These are phyloP conservation scores for Nyctibius bracteatus DNA, from an alignment of 2,113 vertebrate species.

Conservation along the genomic window DNA sequence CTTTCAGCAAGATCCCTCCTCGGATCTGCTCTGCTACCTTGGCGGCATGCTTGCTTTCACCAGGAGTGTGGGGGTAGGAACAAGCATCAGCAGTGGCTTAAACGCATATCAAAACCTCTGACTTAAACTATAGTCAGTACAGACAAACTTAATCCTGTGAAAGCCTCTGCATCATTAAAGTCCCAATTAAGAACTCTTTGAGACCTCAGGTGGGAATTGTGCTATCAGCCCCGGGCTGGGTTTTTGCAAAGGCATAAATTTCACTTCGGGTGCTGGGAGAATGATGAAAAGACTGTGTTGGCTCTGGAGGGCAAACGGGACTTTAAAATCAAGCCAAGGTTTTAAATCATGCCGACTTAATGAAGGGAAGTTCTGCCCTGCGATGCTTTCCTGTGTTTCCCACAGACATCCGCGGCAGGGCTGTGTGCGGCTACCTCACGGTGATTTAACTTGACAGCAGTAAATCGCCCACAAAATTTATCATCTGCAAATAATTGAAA, in stretches of 20 bases:
- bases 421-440: fast-evolving
- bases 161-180: not conserved
- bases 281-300: not conserved
- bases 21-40: not conserved
- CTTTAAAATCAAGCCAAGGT: not conserved
- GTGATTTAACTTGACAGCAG: not conserved
- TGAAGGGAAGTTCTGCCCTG: fast-evolving
- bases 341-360: not conserved
- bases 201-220: not conserved
- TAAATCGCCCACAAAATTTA: not conserved
- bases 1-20: not conserved
- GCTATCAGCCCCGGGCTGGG: not conserved
- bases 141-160: not conserved
- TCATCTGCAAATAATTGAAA: not conserved
- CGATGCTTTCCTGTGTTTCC: not conserved
- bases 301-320: not conserved
- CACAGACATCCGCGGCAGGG: not conserved
- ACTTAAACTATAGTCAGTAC: not conserved
- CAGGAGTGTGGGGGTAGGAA: not conserved
- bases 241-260: not conserved
- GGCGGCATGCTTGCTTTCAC: not conserved
- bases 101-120: not conserved
- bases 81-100: not conserved
- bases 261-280: not conserved
- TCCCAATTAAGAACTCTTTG: not conserved